A percentile compares a stretch with the other conserved stretches of the same genome.
Evolutionary conservation across 2,797 vertebrate genomes (phyloP).

Genomic region (Alectoris magna): DNA sequence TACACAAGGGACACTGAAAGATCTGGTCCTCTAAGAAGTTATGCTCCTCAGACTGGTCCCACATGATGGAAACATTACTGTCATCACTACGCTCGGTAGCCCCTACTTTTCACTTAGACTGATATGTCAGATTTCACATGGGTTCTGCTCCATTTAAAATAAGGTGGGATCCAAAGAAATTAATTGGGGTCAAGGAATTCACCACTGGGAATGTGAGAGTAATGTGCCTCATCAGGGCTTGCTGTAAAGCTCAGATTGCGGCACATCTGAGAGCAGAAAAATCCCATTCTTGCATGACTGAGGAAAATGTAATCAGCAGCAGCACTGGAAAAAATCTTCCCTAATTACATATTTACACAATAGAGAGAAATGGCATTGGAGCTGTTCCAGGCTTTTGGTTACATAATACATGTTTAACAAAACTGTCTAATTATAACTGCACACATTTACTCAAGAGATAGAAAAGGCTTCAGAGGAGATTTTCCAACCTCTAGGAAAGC

Average conservation of each 20-base stretch:
- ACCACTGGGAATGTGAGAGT: neutral
- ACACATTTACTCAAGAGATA: slow-evolving; percentile 50
- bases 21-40: neutral
- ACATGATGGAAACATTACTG: neutral
- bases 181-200: neutral
- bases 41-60: neutral
- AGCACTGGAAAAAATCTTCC: slow-evolving; percentile 30
- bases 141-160: neutral
- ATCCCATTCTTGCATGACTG: neutral
- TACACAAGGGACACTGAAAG: neutral
- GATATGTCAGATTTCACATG: neutral
- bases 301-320: slow-evolving; percentile 47
- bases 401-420: slow-evolving; percentile 49
- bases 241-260: neutral
- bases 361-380: slow-evolving; percentile 48
- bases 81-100: neutral
- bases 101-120: neutral
- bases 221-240: accelerated
- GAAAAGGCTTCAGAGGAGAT: slow-evolving; percentile 51
- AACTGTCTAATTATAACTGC: slow-evolving; percentile 53
- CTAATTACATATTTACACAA: slow-evolving; percentile 66
- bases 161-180: neutral
- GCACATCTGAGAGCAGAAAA: neutral
- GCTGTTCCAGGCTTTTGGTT: slow-evolving; percentile 48
- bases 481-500: slow-evolving; percentile 16